Evolutionary conservation across 2,113 vertebrate genomes (phyloP), one percentile per base, ranked within the genome.

Genomic region (Stegostoma tigrinum): DNA sequence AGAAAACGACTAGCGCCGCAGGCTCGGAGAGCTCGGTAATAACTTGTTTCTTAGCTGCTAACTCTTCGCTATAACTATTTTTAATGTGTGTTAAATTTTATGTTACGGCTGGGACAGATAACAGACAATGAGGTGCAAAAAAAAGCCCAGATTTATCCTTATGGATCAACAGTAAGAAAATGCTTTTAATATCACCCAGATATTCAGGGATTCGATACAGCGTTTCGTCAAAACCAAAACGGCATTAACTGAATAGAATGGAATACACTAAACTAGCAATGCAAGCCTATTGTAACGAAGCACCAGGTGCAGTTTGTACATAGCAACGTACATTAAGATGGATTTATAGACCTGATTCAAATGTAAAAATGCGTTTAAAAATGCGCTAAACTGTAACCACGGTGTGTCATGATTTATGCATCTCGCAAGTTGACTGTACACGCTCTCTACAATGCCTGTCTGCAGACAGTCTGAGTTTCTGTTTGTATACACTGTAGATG

Each of bases 11-110:
- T 12, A 64, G 55, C 55, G 15, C 55, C 27, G 89, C 64, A 66
- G 12, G 34, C 34, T 66, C 61, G 5, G n/a, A 17, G 30, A n/a
- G 10, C 34, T 67, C 89, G 61, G 89, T 93, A 93, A 93, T 67
- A 93, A 93, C n/a, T 66, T n/a, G 15, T 30, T 66, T 93, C 61
- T 93, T 68, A 70, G 67, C 68, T 95, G 93, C 66, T 24, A 95
- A 34, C 87, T 90, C 67, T 48, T 7, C 68, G 48, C 67, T 34
- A 68, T 95, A 52, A 72, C 72, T 72, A 15, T 95, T 34, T 72
- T 95, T 52, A 95, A 95, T 95, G 34, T 17, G 72, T 95, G 94
- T 95, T 95, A 95, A 95, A 95, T 95, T 75, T 95, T 95, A 95
- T 95, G 67, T 27, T 23, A 34, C 94, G 67, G 94, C 68, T 95